phyloP scores from a whole-genome alignment of 2,113 vertebrate genomes.

The Hypanus sabinus region DNA sequence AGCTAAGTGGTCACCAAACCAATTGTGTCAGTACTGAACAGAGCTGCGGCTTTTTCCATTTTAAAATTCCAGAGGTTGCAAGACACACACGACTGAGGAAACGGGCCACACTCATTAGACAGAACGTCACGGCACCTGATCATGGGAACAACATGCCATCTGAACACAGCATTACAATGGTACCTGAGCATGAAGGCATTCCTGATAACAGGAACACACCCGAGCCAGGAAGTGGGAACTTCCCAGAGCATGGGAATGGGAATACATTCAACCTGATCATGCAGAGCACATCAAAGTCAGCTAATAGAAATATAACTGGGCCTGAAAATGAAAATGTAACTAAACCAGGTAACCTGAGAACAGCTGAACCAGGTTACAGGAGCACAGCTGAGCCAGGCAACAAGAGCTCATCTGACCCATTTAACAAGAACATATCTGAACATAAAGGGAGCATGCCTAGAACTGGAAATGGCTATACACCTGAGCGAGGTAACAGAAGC shows the following conservation, averaged over 20 bases:
- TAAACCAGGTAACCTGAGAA: background rate
- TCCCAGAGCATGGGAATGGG: background rate
- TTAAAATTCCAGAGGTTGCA: background rate
- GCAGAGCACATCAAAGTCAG: background rate
- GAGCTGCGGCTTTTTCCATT: background rate
- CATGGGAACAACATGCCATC: background rate
- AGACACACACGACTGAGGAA: background rate
- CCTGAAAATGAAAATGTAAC: background rate
- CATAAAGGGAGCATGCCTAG: too few species aligned
- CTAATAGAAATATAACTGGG: too few species aligned
- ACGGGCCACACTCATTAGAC: background rate
- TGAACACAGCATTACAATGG: background rate
- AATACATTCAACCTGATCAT: background rate
- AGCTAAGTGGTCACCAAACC: background rate
- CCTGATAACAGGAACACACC: background rate
- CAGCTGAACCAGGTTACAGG: background rate
- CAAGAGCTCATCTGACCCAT: too few species aligned
- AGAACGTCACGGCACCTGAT: too few species aligned
- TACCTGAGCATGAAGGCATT: background rate
- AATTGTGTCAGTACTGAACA: background rate
- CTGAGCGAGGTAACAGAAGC: background rate
- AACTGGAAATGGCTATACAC: background rate
- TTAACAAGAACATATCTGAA: background rate
- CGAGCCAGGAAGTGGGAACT: background rate
- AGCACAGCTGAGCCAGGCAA: background rate